These are phyloP conservation scores for Lysandra coridon DNA, from an alignment of 2,888 invertebrate species.

Conservation along the genomic window DNA sequence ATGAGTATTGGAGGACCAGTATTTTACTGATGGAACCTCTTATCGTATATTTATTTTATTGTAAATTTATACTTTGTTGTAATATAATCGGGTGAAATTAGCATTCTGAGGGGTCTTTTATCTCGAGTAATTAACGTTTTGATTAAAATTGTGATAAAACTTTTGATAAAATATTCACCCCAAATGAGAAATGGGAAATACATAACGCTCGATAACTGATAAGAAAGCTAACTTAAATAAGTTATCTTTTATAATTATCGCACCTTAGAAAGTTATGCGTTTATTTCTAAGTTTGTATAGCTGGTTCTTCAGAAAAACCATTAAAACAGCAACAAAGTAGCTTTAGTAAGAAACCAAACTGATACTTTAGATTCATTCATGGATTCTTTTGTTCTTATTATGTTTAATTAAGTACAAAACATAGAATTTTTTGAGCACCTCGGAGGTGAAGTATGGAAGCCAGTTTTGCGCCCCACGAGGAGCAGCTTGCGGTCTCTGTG, in stretches of 20 bases:
- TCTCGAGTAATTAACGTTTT: slow-evolving; percentile 11
- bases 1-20: slow-evolving; percentile 6
- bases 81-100: background rate
- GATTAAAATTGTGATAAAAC: slow-evolving; percentile 15
- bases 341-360: background rate
- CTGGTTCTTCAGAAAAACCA: background rate
- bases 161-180: slow-evolving; percentile 7
- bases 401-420: slow-evolving; percentile 11
- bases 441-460: slow-evolving; percentile 5
- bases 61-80: slow-evolving; percentile 2
- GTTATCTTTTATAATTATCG: background rate
- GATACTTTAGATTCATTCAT: slow-evolving; percentile 2
- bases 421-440: background rate
- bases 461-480: slow-evolving; percentile 8
- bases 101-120: slow-evolving; percentile 12
- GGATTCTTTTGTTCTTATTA: background rate
- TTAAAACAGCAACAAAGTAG: background rate
- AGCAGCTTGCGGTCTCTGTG: background rate
- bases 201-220: background rate
- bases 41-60: slow-evolving; percentile 1
- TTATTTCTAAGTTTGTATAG: background rate
- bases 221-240: slow-evolving; percentile 5
- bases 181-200: slow-evolving; percentile 7
- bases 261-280: background rate
- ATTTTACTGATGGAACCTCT: background rate